Percentiles rank a stretch among this genome's conserved stretches.
Evolutionary conservation across 2,113 vertebrate species (phyloP).

Genomic region (Herpailurus yagouaroundi): DNA sequence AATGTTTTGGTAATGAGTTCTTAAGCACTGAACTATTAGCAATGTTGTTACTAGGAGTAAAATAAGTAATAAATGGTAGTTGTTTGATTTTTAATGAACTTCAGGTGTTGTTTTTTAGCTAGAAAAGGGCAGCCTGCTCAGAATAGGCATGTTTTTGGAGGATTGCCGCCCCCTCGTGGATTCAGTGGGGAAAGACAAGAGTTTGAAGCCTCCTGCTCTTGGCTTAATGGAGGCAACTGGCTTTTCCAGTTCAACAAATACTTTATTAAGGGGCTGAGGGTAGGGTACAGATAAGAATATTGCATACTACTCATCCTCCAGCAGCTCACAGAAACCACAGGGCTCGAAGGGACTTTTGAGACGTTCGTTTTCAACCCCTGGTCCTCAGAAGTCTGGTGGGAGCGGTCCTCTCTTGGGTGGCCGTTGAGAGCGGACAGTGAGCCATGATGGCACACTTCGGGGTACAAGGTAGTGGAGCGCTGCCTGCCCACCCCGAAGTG

Average conservation of each 20-base stretch:
- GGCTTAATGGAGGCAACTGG: neutral
- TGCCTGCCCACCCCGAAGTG: constrained; percentile 95
- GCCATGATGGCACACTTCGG: constrained; percentile 57
- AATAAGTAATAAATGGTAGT: neutral
- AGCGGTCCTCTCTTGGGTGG: neutral
- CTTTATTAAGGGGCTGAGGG: neutral
- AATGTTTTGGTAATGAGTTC: neutral
- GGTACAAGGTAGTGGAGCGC: constrained; percentile 97
- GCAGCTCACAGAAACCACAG: neutral
- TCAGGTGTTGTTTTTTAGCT: neutral
- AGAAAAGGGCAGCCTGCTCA: neutral
- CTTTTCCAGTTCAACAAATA: neutral
- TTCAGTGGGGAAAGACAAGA: neutral
- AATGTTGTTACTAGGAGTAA: neutral
- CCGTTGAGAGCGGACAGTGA: no score
- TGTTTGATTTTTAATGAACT: neutral
- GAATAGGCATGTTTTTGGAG: constrained; percentile 42
- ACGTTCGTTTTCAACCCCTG: neutral
- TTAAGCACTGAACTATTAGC: neutral
- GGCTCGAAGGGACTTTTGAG: neutral
- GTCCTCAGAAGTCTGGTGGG: neutral
- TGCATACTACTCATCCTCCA: neutral
- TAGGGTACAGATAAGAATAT: neutral
- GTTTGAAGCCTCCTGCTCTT: neutral
- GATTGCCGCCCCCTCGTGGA: constrained; percentile 66